These are phyloP conservation scores for Miniopterus natalensis DNA, from an alignment of 2,113 vertebrate species.

Conservation along the genomic window DNA sequence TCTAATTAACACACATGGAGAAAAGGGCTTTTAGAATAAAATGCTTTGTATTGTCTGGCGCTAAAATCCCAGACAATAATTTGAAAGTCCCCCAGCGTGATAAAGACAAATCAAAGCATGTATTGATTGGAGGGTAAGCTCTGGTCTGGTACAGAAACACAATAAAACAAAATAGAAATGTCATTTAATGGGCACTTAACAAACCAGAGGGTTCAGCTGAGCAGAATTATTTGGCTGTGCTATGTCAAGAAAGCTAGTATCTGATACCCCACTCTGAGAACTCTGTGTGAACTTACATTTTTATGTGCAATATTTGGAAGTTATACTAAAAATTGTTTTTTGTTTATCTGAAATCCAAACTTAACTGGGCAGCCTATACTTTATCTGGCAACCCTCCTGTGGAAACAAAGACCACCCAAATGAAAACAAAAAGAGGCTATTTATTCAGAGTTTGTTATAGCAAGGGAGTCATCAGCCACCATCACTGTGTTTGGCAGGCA, in stretches of 20 bases:
- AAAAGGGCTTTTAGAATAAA: constrained; percentile 54
- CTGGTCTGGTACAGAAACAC: constrained; percentile 43
- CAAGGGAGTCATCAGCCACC: neutral
- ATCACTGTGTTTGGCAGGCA: neutral
- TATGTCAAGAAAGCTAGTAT: constrained; percentile 37
- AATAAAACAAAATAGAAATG: constrained; percentile 18
- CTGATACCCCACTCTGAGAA: neutral
- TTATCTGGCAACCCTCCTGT: constrained; percentile 9
- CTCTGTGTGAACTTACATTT: constrained; percentile 30
- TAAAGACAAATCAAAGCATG: constrained; percentile 64
- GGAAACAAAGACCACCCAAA: constrained; percentile 47
- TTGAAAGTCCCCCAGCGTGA: constrained; percentile 55
- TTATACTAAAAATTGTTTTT: constrained; percentile 39
- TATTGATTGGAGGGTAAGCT: constrained; percentile 46
- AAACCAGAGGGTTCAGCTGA: constrained; percentile 5
- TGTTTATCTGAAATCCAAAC: constrained; percentile 60
- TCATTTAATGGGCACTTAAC: constrained; percentile 2
- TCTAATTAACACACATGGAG: constrained; percentile 76
- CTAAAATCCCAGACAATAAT: neutral
- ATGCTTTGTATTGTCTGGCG: constrained; percentile 9
- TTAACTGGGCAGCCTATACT: constrained; percentile 4
- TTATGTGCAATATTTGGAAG: constrained; percentile 35
- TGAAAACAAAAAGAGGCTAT: constrained; percentile 42
- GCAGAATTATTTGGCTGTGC: constrained; percentile 18
- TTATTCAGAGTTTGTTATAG: constrained; percentile 28